A percentile compares a stretch with the other conserved stretches of the same genome.
phyloP scores from a whole-genome alignment of 2,888 invertebrate genomes.

The Apotomis betuletana region DNA sequence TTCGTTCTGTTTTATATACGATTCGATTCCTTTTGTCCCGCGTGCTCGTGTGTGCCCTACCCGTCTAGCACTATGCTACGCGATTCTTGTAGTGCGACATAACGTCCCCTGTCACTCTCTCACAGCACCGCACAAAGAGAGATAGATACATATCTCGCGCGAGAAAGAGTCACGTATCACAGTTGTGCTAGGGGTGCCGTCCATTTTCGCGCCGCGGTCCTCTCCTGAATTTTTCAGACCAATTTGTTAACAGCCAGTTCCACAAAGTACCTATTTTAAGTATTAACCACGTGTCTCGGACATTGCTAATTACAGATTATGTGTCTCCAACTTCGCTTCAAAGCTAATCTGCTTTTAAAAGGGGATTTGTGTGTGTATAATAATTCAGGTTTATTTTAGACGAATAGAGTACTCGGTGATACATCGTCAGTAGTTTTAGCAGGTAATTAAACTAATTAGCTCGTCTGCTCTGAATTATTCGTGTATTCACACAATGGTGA shows the following conservation, averaged over 20 bases:
- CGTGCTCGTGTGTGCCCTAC: neutral
- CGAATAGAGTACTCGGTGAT: constrained; percentile 17
- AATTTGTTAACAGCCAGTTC: constrained; percentile 46
- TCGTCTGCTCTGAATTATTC: neutral
- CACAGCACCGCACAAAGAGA: too few species aligned
- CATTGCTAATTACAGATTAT: constrained; percentile 35
- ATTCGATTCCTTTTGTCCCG: constrained; percentile 2
- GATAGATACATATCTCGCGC: too few species aligned
- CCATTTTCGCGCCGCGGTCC: constrained; percentile 2
- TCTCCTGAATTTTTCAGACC: constrained; percentile 46
- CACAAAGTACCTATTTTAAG: constrained; percentile 32
- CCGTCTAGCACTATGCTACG: too few species aligned
- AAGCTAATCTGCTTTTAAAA: constrained; percentile 29
- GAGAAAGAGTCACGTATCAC: too few species aligned
- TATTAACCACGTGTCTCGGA: constrained; percentile 37
- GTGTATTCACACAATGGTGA: constrained; percentile 6
- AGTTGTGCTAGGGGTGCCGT: too few species aligned
- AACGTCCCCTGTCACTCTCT: too few species aligned
- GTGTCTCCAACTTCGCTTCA: constrained; percentile 18
- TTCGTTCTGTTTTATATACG: neutral
- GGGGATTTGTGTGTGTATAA: constrained; percentile 12
- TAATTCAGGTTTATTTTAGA: constrained; percentile 23
- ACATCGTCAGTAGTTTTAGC: constrained; percentile 13
- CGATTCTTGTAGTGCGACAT: too few species aligned
- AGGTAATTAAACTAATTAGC: constrained; percentile 13